phyloP scores from a whole-genome alignment of 1,140 invertebrate genomes.

The Neodiprion lecontei region DNA sequence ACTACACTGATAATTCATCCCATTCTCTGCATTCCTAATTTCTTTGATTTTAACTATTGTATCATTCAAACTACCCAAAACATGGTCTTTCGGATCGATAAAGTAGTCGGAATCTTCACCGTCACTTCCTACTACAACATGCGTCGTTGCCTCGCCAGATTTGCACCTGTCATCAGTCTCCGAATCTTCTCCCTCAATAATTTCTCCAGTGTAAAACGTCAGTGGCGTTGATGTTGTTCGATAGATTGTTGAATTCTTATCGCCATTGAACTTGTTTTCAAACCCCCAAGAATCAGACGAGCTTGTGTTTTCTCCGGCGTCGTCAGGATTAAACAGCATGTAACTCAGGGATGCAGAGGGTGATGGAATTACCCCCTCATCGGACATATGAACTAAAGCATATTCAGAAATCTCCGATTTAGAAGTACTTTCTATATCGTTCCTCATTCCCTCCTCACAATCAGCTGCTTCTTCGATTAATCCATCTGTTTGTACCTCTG shows the following conservation, averaged over 20 bases:
- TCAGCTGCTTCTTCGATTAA: not conserved
- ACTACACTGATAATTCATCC: conserved; percentile 54
- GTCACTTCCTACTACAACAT: conserved; percentile 11
- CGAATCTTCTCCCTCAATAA: conserved; percentile 17
- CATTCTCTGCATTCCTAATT: conserved; percentile 39
- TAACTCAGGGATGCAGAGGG: not conserved
- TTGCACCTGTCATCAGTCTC: conserved; percentile 28
- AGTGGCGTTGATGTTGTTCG: not conserved
- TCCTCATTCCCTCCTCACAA: not conserved
- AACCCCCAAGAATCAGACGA: not conserved
- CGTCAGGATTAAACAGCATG: not conserved
- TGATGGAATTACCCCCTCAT: not conserved
- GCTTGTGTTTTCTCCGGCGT: not conserved
- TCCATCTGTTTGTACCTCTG: not conserved
- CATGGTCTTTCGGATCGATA: conserved; percentile 35
- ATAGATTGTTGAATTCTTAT: not conserved
- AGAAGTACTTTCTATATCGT: no score
- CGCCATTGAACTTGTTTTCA: not conserved
- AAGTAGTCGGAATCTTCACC: conserved; percentile 34
- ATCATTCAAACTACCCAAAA: conserved; percentile 54
- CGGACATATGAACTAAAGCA: not conserved
- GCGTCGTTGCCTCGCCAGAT: conserved; percentile 27
- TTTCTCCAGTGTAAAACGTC: not conserved
- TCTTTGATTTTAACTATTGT: conserved; percentile 56
- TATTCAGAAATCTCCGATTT: not conserved